Conservation (phyloP, 2,113 vertebrate genomes). For the Cottus gobio region DNA sequence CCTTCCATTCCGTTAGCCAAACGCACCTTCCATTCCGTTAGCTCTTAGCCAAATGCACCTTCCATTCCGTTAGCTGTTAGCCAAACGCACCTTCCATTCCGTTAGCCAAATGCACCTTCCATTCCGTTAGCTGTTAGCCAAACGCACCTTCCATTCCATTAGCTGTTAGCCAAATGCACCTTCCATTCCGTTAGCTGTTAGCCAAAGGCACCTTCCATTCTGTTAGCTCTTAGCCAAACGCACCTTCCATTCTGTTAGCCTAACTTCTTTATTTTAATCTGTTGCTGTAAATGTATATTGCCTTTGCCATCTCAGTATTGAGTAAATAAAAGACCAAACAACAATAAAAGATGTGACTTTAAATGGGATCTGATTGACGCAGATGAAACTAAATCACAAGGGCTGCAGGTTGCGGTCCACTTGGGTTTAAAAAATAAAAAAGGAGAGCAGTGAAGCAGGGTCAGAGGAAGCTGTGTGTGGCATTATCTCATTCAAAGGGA, state of each 20-base stretch:
- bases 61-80: not conserved
- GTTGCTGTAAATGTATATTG: not conserved
- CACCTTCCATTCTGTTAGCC: too few relatives aligned
- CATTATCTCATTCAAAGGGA: constrained; percentile 40
- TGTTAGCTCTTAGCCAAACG: not conserved
- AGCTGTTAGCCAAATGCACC: too few relatives aligned
- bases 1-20: too few relatives aligned
- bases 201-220: too few relatives aligned
- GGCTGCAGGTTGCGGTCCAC: constrained; percentile 44
- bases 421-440: constrained; percentile 18
- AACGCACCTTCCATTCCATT: too few relatives aligned
- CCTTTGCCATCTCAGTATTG: not conserved
- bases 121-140: not conserved
- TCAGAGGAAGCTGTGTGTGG: constrained; percentile 24
- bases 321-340: constrained; percentile 33
- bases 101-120: not conserved
- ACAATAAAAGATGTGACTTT: constrained; percentile 14
- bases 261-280: not conserved
- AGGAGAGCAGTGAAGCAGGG: constrained; percentile 8
- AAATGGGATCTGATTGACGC: constrained; percentile 51
- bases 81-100: not conserved
- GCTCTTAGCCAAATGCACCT: too few relatives aligned
- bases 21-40: too few relatives aligned
- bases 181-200: too few relatives aligned
- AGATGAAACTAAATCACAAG: constrained; percentile 49